Conservation (phyloP, 2,888 invertebrate species). For the Clitarchus hookeri region DNA sequence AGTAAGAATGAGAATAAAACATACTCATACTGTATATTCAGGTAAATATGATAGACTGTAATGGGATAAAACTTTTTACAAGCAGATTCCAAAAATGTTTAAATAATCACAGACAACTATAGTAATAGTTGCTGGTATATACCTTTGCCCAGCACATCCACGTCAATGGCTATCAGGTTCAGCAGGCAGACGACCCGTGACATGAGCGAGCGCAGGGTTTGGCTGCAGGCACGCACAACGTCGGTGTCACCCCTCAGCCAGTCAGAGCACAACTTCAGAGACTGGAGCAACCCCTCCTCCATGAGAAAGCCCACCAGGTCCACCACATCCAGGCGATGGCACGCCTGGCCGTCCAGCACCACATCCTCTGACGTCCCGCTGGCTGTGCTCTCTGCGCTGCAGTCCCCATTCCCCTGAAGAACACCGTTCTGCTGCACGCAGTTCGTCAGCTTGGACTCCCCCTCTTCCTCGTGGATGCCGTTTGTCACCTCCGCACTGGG, state of each 20-base stretch:
- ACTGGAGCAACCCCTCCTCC: conserved; percentile 65
- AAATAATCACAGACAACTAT: background rate
- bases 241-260: conserved; percentile 82
- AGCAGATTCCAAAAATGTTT: background rate
- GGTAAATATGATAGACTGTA: no score
- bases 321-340: conserved; percentile 53
- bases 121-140: conserved; percentile 36
- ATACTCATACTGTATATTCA: no score
- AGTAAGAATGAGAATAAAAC: no score
- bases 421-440: background rate
- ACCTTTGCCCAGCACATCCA: conserved; percentile 64
- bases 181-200: conserved; percentile 78
- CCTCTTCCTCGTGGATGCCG: background rate
- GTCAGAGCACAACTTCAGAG: conserved; percentile 79
- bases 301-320: conserved; percentile 63
- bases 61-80: background rate
- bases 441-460: background rate
- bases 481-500: background rate
- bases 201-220: conserved; percentile 78
- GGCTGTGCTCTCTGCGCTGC: background rate
- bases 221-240: conserved; percentile 76
- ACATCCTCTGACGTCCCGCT: conserved; percentile 39
- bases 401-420: background rate
- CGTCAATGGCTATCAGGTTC: conserved; percentile 78
- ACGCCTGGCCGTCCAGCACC: conserved; percentile 44